These are phyloP conservation scores for Microcebus murinus DNA, from an alignment of 2,113 vertebrate species.

Conservation along the genomic window DNA sequence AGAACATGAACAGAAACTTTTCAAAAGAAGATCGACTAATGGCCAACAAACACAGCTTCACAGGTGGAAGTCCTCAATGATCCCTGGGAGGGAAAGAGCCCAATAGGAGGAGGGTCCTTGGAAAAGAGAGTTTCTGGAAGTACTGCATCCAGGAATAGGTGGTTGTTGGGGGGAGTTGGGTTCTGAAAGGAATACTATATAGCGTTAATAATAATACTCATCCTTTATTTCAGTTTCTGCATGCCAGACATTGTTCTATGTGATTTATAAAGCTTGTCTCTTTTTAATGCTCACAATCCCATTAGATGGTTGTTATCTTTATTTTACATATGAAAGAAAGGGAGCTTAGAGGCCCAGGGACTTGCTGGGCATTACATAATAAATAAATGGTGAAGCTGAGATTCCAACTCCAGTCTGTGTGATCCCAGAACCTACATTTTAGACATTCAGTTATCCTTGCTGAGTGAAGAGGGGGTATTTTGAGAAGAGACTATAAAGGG, in stretches of 20 bases:
- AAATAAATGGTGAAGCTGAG: neutral
- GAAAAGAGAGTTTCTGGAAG: constrained; percentile 33
- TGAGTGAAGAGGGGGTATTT: neutral
- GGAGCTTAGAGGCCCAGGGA: neutral
- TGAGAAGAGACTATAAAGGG: neutral
- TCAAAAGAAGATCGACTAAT: too few relatives aligned
- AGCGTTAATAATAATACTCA: neutral
- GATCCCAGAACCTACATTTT: neutral
- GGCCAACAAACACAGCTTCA: neutral
- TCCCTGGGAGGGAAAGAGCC: neutral
- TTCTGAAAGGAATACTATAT: neutral
- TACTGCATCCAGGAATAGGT: neutral
- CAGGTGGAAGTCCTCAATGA: neutral
- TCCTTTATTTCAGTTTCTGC: neutral
- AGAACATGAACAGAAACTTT: too few relatives aligned
- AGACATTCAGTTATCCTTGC: neutral
- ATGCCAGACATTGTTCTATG: neutral
- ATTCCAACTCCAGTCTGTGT: neutral
- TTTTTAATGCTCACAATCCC: neutral
- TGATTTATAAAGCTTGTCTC: constrained; percentile 51
- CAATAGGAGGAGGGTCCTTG: neutral
- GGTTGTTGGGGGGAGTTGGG: neutral
- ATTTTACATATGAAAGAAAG: constrained; percentile 40
- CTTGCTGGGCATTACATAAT: neutral
- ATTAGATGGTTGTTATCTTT: constrained; percentile 24